Conservation (phyloP, 2,888 invertebrate species). For the Drosophila paramelanica region DNA sequence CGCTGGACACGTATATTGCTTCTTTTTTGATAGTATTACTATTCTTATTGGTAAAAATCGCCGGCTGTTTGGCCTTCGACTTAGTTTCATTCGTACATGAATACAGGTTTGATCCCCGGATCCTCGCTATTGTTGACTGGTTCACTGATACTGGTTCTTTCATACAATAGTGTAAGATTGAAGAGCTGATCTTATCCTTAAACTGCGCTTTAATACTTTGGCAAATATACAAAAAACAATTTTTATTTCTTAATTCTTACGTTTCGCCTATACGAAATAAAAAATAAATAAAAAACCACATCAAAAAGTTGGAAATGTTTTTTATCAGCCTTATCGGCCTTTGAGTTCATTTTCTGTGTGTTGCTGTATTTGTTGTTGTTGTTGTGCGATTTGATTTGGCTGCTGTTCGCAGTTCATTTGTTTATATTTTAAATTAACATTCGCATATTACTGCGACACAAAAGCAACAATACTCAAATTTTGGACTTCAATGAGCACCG, state of each 20-base stretch:
- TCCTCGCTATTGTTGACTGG: background rate
- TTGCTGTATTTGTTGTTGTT: conserved; percentile 1
- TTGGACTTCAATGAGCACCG: conserved; percentile 30
- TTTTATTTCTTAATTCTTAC: background rate
- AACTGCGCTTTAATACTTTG: background rate
- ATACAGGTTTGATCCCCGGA: background rate
- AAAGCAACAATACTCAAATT: conserved; percentile 30
- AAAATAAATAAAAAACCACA: conserved; percentile 1
- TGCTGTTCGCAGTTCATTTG: conserved; percentile 39
- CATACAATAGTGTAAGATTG: no score
- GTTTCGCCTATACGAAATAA: background rate
- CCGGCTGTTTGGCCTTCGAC: no score
- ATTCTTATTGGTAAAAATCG: no score
- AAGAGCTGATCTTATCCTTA: no score
- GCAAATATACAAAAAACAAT: background rate
- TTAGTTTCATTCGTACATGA: no score
- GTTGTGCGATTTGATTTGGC: conserved; percentile 41
- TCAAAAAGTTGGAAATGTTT: background rate
- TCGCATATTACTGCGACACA: conserved; percentile 46
- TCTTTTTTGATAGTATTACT: no score
- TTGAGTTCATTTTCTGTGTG: conserved; percentile 13
- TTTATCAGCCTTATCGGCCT: conserved; percentile 11
- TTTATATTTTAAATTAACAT: conserved; percentile 66
- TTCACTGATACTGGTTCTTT: background rate
- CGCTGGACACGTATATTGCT: no score